Evolutionary conservation across 1,140 invertebrate species (phyloP).

Genomic region (Drepana arcuata): DNA sequence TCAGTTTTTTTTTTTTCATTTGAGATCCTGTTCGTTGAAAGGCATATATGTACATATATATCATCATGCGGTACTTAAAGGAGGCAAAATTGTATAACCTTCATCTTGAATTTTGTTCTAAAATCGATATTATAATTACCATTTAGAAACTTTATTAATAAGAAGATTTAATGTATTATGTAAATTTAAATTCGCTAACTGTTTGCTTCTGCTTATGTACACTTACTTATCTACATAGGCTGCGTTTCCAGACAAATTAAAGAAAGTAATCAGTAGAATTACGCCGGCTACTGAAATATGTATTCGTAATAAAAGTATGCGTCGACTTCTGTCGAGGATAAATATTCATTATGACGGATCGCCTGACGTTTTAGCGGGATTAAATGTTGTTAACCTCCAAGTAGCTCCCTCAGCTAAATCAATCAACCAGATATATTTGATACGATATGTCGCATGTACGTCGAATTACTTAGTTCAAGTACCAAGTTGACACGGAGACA

Average conservation of each 20-base stretch:
- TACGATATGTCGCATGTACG: too few species aligned
- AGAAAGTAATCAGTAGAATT: conserved; percentile 68
- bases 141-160: too few species aligned
- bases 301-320: conserved; percentile 68
- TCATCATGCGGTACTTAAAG: too few species aligned
- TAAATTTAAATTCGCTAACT: conserved; percentile 46
- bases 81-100: too few species aligned
- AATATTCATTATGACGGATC: conserved; percentile 70
- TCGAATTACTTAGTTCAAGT: too few species aligned
- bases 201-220: conserved; percentile 61
- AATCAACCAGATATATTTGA: conserved; percentile 42
- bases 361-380: conserved; percentile 67
- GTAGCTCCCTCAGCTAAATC: conserved; percentile 50
- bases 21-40: too few species aligned
- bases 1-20: too few species aligned
- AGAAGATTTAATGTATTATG: too few species aligned
- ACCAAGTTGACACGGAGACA: too few species aligned
- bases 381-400: conserved; percentile 61
- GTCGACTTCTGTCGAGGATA: conserved; percentile 59
- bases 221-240: conserved; percentile 44
- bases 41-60: too few species aligned
- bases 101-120: too few species aligned
- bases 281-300: conserved; percentile 68
- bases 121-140: too few species aligned
- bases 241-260: conserved; percentile 63